Percentiles rank a stretch among this genome's conserved stretches.
phyloP scores from a whole-genome alignment of 2,888 invertebrate genomes.

The Epistrophe grossulariae region DNA sequence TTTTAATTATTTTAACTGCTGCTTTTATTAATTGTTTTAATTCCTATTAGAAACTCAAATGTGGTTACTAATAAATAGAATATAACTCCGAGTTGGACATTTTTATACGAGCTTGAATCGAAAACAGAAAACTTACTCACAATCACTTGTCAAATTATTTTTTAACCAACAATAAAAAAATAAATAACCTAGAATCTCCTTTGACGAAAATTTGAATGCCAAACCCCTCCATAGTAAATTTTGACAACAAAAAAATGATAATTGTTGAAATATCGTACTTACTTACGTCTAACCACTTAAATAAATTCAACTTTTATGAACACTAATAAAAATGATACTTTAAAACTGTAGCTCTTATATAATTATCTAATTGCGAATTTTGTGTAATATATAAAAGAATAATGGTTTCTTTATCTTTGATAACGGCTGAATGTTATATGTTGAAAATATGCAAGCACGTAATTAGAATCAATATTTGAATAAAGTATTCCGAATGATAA shows the following conservation, averaged over 20 bases:
- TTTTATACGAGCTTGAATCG: no score
- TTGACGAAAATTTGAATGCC: no score
- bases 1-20: no score
- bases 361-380: slow-evolving; percentile 6
- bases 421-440: slow-evolving; percentile 17
- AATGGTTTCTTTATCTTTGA: slow-evolving; percentile 22
- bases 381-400: background rate
- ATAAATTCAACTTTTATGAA: background rate
- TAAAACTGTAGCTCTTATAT: slow-evolving; percentile 29
- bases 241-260: background rate
- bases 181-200: no score
- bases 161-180: no score
- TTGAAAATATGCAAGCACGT: slow-evolving; percentile 32
- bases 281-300: background rate
- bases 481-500: slow-evolving; percentile 45
- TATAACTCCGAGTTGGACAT: no score
- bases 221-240: no score
- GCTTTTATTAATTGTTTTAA: no score
- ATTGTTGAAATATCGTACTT: slow-evolving; percentile 34
- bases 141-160: no score
- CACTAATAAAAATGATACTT: background rate
- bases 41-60: no score
- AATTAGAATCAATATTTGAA: slow-evolving; percentile 52
- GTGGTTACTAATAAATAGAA: no score
- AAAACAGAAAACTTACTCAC: no score